Evolutionary conservation across 2,797 vertebrate species (phyloP).

Genomic region (Pempheris klunzingeri): DNA sequence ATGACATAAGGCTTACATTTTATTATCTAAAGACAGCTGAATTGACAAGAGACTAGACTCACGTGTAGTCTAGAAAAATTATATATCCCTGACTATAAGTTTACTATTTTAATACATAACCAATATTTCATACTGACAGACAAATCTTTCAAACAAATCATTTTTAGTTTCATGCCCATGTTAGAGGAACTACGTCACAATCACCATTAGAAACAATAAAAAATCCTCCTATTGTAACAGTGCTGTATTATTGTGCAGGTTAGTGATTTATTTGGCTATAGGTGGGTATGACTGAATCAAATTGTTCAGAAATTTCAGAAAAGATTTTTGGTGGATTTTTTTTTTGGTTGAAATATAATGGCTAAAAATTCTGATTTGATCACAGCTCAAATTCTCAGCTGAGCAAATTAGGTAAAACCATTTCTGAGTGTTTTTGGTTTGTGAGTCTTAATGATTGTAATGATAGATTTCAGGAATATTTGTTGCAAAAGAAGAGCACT

Average conservation of each 20-base stretch:
- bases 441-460: conserved; percentile 39
- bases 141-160: conserved; percentile 1
- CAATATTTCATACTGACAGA: background rate
- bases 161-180: background rate
- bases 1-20: conserved; percentile 13
- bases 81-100: background rate
- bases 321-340: conserved; percentile 31
- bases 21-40: conserved; percentile 9
- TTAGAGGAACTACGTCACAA: background rate
- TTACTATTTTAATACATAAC: conserved; percentile 6
- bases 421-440: conserved; percentile 42
- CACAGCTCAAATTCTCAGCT: background rate
- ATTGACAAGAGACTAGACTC: background rate
- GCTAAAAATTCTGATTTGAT: conserved; percentile 13
- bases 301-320: conserved; percentile 11
- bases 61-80: background rate
- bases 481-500: background rate
- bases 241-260: conserved; percentile 5
- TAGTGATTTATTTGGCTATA: background rate
- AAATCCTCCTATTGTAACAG: conserved; percentile 2
- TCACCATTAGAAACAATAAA: background rate
- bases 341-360: conserved; percentile 55
- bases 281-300: background rate
- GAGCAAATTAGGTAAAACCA: background rate
- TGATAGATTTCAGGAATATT: background rate